Conservation (phyloP, 2,888 invertebrate genomes). For the Romanomermis culicivorax region DNA sequence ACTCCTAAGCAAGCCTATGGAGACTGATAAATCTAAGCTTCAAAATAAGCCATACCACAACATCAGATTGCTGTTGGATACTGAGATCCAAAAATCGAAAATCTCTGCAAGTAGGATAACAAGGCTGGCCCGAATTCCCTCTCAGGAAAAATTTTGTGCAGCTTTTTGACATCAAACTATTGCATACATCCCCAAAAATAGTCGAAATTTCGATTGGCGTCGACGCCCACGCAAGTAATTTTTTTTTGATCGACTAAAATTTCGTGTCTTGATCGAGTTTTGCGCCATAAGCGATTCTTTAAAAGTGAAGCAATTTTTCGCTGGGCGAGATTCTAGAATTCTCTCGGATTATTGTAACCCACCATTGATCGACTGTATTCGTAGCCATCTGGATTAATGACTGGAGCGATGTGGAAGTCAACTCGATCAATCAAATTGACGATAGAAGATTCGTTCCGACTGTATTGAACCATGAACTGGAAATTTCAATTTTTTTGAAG, state of each 20-base stretch:
- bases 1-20: no score
- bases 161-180: no score
- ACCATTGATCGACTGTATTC: conserved; percentile 3
- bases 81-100: no score
- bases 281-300: conserved; percentile 25
- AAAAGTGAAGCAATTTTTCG: conserved; percentile 2
- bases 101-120: no score
- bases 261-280: conserved; percentile 22
- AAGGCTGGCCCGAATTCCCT: no score
- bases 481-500: conserved; percentile 7
- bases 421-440: background rate
- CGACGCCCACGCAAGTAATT: conserved; percentile 22
- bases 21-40: no score
- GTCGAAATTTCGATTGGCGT: conserved; percentile 27
- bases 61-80: no score
- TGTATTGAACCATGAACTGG: background rate
- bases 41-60: no score
- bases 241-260: conserved; percentile 17
- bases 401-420: conserved; percentile 3
- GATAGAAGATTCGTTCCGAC: background rate
- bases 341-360: no score
- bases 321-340: background rate
- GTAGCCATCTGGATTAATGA: conserved; percentile 9
- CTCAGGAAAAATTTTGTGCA: no score
- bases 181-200: conserved; percentile 22